Conservation (phyloP, 2,797 vertebrate species). For the Galagoides demidoff region DNA sequence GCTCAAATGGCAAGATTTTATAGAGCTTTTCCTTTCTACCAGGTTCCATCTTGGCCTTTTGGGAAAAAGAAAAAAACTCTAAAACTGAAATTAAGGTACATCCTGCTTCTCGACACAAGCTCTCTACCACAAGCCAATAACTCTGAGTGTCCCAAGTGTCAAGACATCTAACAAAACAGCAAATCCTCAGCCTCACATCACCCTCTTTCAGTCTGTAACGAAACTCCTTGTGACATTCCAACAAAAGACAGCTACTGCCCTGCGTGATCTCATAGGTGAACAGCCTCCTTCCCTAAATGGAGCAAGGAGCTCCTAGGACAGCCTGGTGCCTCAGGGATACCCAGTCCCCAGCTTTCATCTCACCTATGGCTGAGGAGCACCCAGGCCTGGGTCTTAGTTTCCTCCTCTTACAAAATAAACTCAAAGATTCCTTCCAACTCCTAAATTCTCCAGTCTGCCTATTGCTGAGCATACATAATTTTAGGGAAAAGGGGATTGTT, state of each 20-base stretch:
- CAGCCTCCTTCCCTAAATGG: background rate
- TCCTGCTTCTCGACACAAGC: background rate
- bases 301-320: background rate
- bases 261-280: rapidly evolving
- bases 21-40: background rate
- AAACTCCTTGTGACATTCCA: background rate
- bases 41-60: background rate
- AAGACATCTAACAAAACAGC: background rate
- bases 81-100: background rate
- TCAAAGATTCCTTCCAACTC: background rate
- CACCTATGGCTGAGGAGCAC: background rate
- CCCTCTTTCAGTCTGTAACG: background rate
- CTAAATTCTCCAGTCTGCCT: background rate
- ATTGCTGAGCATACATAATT: background rate
- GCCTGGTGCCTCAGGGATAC: background rate
- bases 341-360: background rate
- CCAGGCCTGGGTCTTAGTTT: background rate
- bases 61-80: too few species aligned
- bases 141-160: background rate
- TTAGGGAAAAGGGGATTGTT: background rate
- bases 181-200: background rate
- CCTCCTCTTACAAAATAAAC: background rate
- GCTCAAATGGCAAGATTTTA: background rate
- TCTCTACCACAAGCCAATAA: background rate
- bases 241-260: background rate